Evolutionary conservation across 2,797 vertebrate species (phyloP).

Genomic region (Champsocephalus esox): DNA sequence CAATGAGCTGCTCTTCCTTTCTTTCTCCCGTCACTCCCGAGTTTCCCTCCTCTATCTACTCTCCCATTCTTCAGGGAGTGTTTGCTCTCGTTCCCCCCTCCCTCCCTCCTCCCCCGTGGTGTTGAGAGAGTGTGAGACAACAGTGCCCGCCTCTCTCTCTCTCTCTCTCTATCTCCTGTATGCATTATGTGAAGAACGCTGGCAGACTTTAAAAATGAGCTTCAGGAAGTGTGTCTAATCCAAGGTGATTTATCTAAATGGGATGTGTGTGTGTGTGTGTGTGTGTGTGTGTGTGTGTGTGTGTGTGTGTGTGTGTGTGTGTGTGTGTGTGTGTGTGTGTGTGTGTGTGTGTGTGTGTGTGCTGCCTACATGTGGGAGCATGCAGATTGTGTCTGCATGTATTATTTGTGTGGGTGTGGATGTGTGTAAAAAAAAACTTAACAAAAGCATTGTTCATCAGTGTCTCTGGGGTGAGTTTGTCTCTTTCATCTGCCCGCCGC

Average conservation of each 20-base stretch:
- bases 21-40: slow-evolving; percentile 28
- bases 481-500: slow-evolving; percentile 71
- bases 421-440: slow-evolving; percentile 56
- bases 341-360: slow-evolving; percentile 14
- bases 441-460: slow-evolving; percentile 72
- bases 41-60: slow-evolving; percentile 57
- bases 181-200: slow-evolving; percentile 63
- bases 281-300: not conserved
- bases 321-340: not conserved
- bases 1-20: slow-evolving; percentile 54
- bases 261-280: slow-evolving; percentile 35
- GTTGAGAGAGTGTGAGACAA: slow-evolving; percentile 66
- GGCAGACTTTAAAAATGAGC: slow-evolving; percentile 75
- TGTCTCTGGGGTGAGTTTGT: slow-evolving; percentile 75
- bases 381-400: slow-evolving; percentile 42
- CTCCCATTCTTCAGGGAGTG: slow-evolving; percentile 54
- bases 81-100: slow-evolving; percentile 53
- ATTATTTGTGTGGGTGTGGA: slow-evolving; percentile 2
- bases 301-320: not conserved
- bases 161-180: slow-evolving; percentile 27
- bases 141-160: slow-evolving; percentile 53
- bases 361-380: slow-evolving; percentile 17
- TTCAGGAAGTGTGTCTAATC: slow-evolving; percentile 80
- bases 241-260: slow-evolving; percentile 80
- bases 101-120: slow-evolving; percentile 29